Evolutionary conservation across 2,113 vertebrate genomes (phyloP), one percentile per base, ranked within the genome.

Genomic region (Steatornis caripensis): DNA sequence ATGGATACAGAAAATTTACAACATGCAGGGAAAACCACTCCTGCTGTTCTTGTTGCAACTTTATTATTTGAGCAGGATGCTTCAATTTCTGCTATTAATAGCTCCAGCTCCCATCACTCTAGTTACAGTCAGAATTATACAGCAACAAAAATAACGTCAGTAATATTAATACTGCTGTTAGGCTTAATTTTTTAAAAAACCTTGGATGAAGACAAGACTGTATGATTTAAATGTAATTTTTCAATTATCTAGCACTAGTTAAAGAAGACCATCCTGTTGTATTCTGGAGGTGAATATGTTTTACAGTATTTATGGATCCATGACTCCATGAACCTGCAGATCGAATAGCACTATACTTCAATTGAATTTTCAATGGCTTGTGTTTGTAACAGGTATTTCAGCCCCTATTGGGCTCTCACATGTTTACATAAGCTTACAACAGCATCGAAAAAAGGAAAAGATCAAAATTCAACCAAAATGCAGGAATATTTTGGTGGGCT

Each of bases 381-480:
- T 68, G 36, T 30, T 41, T 54, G 1, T 51, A n/a, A 71, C 16
- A 54, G 1, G 0, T 23, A 30, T 80, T 71, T 68, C 43, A 81
- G 24, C 15, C 17, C 6, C 10, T 22, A 0, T 10, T 34, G 15
- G 26, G 23, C 6, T 58, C 16, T 45, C 4, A n/a, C 10, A 23
- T 2, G 3, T 14, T 82, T 65, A 43, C 16, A 32, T 49, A 74
- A 65, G 5, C 17, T 70, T 48, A 34, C 6, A 49, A 8, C 2
- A 3, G 27, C 1, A 1, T 12, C 2, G 0, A 89, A 29, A 14
- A 80, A 8, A 69, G 60, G 2, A 16, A 32, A 74, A 74, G 14
- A 16, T 7, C 2, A 64, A 75, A 77, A 54, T 76, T 37, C 5
- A 37, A 41, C 12, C 12, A 29, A 91, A 83, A 43, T n/a, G 6